These are phyloP conservation scores for Ginglymostoma cirratum DNA, from an alignment of 2,113 vertebrate species.

Conservation along the genomic window DNA sequence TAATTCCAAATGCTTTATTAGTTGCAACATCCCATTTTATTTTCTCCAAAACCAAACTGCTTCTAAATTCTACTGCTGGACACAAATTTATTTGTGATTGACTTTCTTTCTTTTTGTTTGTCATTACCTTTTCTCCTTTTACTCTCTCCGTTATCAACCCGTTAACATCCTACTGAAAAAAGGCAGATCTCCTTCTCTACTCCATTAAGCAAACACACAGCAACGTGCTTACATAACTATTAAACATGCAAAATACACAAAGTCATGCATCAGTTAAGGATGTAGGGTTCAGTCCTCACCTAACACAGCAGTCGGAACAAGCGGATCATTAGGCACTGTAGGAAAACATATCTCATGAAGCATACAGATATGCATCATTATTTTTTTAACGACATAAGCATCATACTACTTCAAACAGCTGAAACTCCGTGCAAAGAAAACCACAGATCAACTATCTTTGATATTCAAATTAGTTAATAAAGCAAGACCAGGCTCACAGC, in stretches of 20 bases:
- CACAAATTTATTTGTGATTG: background rate
- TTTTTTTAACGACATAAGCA: background rate
- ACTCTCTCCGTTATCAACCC: background rate
- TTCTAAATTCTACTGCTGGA: background rate
- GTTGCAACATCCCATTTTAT: background rate
- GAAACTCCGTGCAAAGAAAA: background rate
- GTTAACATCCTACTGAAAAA: background rate
- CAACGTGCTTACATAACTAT: conserved; percentile 41
- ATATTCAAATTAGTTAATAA: background rate
- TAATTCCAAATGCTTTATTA: background rate
- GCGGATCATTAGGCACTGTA: conserved; percentile 94
- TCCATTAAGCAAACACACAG: conserved; percentile 38
- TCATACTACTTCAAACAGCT: background rate
- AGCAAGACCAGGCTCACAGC: background rate
- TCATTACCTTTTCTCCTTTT: background rate
- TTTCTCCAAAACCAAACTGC: background rate
- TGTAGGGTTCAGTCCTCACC: conserved; percentile 79
- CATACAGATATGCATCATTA: conserved; percentile 46
- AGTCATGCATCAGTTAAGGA: conserved; percentile 55
- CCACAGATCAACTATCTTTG: background rate
- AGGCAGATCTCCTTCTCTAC: background rate
- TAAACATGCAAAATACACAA: conserved; percentile 60
- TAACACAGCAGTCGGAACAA: conserved; percentile 98
- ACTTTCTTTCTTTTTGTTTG: background rate
- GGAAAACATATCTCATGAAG: conserved; percentile 79